Conservation (phyloP, 2,113 vertebrate genomes). For the Siphamia tubifer region DNA sequence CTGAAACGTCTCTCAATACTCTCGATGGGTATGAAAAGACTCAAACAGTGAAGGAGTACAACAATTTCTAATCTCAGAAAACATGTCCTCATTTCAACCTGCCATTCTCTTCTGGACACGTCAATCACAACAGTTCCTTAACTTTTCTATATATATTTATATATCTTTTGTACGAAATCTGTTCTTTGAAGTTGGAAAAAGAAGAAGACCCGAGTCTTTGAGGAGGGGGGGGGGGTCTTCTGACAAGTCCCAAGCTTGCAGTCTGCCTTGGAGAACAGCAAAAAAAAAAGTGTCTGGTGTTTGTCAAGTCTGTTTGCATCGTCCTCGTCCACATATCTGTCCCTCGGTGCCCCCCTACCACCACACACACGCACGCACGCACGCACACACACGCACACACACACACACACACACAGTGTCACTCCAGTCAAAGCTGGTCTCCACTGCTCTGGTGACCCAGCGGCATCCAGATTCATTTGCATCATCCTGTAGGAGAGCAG, state of each 20-base stretch:
- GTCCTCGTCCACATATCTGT: slow-evolving; percentile 40
- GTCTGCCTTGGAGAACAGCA: slow-evolving; percentile 62
- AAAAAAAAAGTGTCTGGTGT: slow-evolving; percentile 77
- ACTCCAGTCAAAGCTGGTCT: slow-evolving; percentile 27
- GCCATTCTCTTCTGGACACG: slow-evolving; percentile 62
- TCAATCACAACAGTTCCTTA: slow-evolving; percentile 77
- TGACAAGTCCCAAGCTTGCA: slow-evolving; percentile 65
- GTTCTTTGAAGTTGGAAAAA: slow-evolving; percentile 73
- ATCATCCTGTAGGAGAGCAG: slow-evolving; percentile 25
- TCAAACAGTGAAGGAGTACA: slow-evolving; percentile 77
- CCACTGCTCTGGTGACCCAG: no score
- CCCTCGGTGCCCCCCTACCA: slow-evolving; percentile 17
- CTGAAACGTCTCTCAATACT: slow-evolving; percentile 64
- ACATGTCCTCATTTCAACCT: slow-evolving; percentile 61
- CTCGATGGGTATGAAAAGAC: slow-evolving; percentile 74
- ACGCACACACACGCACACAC: no score
- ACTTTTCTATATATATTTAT: slow-evolving; percentile 80
- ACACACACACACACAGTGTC: no score
- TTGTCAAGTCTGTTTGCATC: slow-evolving; percentile 46
- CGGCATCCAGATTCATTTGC: slow-evolving; percentile 16
- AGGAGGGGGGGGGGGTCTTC: slow-evolving; percentile 59
- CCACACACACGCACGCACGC: no score
- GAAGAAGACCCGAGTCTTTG: slow-evolving; percentile 70
- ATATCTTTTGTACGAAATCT: slow-evolving; percentile 81
- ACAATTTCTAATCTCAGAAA: slow-evolving; percentile 79